Conservation (phyloP, 2,797 vertebrate species). For the Periparus ater region DNA sequence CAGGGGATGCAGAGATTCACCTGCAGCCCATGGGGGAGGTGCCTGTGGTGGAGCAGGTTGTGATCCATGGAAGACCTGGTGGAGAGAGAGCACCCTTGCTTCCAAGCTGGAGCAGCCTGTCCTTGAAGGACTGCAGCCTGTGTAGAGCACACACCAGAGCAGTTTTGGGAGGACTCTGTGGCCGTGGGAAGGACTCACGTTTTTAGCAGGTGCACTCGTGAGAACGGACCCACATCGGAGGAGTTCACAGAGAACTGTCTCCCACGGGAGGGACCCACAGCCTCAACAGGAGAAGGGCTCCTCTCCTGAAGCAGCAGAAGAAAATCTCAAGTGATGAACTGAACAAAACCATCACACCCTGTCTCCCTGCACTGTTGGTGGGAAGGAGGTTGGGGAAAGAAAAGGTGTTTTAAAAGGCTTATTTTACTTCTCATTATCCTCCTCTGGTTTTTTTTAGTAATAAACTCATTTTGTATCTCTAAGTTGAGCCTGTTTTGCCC, state of each 20-base stretch:
- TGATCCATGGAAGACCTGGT: not conserved
- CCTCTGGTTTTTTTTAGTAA: not conserved
- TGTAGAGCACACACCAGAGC: not conserved
- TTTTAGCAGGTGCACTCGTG: not conserved
- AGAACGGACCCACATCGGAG: accelerated
- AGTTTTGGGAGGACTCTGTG: not conserved
- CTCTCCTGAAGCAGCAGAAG: accelerated
- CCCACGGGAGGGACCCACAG: accelerated
- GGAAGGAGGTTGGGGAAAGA: not conserved
- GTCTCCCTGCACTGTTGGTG: accelerated
- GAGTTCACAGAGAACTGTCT: not conserved
- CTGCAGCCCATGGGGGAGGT: not conserved
- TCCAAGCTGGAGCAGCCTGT: not conserved
- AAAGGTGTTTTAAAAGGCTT: not conserved
- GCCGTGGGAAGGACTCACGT: accelerated
- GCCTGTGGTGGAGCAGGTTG: accelerated
- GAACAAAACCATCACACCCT: not conserved
- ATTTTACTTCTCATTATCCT: not conserved
- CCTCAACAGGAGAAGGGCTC: not conserved
- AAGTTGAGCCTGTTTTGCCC: not conserved
- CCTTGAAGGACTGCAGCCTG: too few species aligned
- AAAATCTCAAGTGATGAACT: accelerated
- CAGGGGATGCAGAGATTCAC: not conserved
- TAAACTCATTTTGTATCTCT: not conserved
- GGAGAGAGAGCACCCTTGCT: not conserved